These are phyloP conservation scores for Podarcis muralis DNA, from an alignment of 2,113 vertebrate species.

Conservation along the genomic window DNA sequence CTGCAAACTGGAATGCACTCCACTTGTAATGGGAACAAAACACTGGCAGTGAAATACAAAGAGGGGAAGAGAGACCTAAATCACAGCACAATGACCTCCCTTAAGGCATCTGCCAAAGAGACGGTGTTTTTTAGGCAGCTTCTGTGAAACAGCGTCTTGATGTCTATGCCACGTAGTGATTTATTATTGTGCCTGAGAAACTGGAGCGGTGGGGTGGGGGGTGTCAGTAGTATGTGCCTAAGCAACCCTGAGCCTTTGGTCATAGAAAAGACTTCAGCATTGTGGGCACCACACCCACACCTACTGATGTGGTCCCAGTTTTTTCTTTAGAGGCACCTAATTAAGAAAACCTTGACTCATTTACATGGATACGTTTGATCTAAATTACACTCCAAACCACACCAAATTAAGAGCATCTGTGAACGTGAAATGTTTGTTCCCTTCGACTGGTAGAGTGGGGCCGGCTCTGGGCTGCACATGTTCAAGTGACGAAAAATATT, in stretches of 20 bases:
- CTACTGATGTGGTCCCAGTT: slow-evolving; percentile 92
- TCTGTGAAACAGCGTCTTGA: slow-evolving; percentile 86
- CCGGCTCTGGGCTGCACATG: slow-evolving; percentile 94
- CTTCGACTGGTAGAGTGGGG: slow-evolving; percentile 79
- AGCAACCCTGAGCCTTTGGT: slow-evolving; percentile 74
- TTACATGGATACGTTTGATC: slow-evolving; percentile 99
- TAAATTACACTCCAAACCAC: slow-evolving; percentile 99
- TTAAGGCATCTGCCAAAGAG: slow-evolving; percentile 89
- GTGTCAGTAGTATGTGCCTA: slow-evolving; percentile 60
- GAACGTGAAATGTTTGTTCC: slow-evolving; percentile 93
- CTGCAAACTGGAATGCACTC: slow-evolving; percentile 86
- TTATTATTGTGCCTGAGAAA: slow-evolving; percentile 76
- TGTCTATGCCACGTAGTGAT: slow-evolving; percentile 87
- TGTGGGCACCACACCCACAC: slow-evolving; percentile 90
- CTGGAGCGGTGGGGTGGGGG: slow-evolving; percentile 30
- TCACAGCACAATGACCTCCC: slow-evolving; percentile 94
- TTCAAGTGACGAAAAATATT: slow-evolving; percentile 94
- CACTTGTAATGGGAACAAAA: slow-evolving; percentile 86
- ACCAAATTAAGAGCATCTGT: slow-evolving; percentile 99
- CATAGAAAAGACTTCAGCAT: slow-evolving; percentile 82
- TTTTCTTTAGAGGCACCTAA: slow-evolving; percentile 94
- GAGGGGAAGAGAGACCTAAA: slow-evolving; percentile 75
- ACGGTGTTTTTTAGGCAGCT: slow-evolving; percentile 84
- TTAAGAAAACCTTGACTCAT: slow-evolving; percentile 98
- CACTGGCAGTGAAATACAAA: slow-evolving; percentile 88